These are phyloP conservation scores for Iselma pallidipennis DNA, from an alignment of 2,888 invertebrate genomes.

Conservation along the genomic window DNA sequence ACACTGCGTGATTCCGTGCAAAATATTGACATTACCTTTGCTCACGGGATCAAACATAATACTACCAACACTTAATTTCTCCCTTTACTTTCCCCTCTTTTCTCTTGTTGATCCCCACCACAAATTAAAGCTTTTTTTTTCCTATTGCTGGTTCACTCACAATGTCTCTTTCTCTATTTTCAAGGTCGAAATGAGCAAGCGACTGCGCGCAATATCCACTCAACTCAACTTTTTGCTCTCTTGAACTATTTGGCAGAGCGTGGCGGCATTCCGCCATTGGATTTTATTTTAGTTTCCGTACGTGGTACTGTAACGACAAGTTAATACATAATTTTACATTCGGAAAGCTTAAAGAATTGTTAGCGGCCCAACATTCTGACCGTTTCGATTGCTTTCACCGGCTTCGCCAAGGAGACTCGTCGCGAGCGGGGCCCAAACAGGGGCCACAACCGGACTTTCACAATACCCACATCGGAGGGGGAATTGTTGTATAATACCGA, in stretches of 20 bases:
- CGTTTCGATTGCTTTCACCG: constrained; percentile 54
- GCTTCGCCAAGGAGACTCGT: constrained; percentile 55
- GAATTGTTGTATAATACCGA: constrained; percentile 55
- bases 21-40: constrained; percentile 49
- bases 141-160: constrained; percentile 53
- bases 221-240: constrained; percentile 28
- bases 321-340: constrained; percentile 43
- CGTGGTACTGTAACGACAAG: constrained; percentile 14
- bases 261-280: constrained; percentile 41
- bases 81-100: constrained; percentile 59
- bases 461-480: constrained; percentile 51
- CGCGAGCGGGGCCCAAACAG: constrained; percentile 50
- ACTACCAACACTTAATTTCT: constrained; percentile 57
- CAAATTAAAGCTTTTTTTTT: constrained; percentile 51
- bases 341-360: constrained; percentile 35
- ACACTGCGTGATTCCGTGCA: constrained; percentile 38
- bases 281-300: constrained; percentile 46
- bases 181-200: constrained; percentile 53
- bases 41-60: constrained; percentile 53
- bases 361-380: constrained; percentile 43
- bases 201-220: constrained; percentile 37
- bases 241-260: constrained; percentile 36
- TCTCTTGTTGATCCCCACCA: constrained; percentile 49
- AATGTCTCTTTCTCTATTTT: constrained; percentile 54
- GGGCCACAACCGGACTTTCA: constrained; percentile 56